Base-by-base conservation (phyloP, 2,797 vertebrate genomes). In the Hippoglossus hippoglossus region DNA sequence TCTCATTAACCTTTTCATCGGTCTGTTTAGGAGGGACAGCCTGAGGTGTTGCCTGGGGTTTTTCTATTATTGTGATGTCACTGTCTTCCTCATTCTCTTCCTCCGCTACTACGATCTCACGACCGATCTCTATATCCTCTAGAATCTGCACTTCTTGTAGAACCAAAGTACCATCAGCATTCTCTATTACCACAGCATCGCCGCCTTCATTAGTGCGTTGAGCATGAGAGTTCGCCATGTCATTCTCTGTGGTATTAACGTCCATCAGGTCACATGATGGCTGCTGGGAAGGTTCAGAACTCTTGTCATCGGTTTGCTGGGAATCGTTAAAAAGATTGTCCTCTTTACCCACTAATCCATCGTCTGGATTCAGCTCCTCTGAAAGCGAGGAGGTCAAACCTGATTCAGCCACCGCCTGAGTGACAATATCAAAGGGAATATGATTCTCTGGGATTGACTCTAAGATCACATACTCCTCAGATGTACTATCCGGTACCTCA, bases 71-170 rank as follows among this genome's bases (percentile, higher is more conserved):
- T 46, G 22, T 49, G 26, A 90, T 55, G 41, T 90, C 83, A 55
- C 72, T 7, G 34, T 91, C 88, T 56, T 89, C 86, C 3, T 87
- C 88, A 3, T 90, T 77, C 11, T 88, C 89, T 11, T 80, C 80
- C 55, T 87, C 88, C n/a, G 80, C 88, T 24, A 94, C 92, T 6
- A 91, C 79, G 18, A 94, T 85, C 84, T 93, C 93, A 51, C 80
- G 91, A 19, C 93, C 94, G 0, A 94, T 93, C 58, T 94, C 94
- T 12, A 94, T 89, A 19, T 94, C 90, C 31, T 92, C 89, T 51
- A 93, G 75, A 65, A 93, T 91, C 75, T 93, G 82, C 62, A 91
- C 81, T 25, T 90, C 88, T 58, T 90, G 89, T 4, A 90, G 47
- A 9, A 82, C 80, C 19, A 87, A 21, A 49, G 61, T 64, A 54